Evolutionary conservation across 1,140 invertebrate species (phyloP).

Genomic region (Atta colombica): DNA sequence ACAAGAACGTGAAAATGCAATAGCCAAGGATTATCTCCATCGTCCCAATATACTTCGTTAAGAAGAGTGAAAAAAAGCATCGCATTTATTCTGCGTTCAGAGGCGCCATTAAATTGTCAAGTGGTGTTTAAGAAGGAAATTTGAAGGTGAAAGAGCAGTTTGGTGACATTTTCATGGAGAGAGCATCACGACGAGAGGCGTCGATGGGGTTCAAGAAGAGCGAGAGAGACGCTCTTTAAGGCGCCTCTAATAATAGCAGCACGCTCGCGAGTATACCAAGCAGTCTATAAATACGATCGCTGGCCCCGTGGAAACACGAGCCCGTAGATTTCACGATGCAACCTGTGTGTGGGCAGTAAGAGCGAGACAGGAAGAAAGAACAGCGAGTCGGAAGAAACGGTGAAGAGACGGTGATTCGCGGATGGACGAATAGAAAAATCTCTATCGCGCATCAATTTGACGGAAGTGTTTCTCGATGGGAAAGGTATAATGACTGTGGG

Average conservation of each 20-base stretch:
- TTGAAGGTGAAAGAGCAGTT: conserved; percentile 14
- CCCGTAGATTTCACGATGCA: conserved; percentile 77
- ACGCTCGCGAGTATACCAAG: conserved; percentile 76
- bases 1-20: neutral
- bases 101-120: neutral
- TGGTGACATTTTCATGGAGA: conserved; percentile 8
- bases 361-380: conserved; percentile 31
- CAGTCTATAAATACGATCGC: conserved; percentile 77
- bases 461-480: neutral
- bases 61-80: neutral
- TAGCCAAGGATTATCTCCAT: neutral
- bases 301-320: conserved; percentile 77
- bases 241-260: conserved; percentile 75
- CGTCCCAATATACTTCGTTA: neutral
- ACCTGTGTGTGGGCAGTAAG: conserved; percentile 64
- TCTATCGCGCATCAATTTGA: neutral
- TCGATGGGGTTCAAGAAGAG: conserved; percentile 58
- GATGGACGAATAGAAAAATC: neutral
- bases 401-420: conserved; percentile 11
- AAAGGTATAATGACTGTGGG: neutral
- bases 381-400: conserved; percentile 10
- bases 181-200: conserved; percentile 45
- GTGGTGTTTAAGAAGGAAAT: neutral
- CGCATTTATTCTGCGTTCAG: neutral
- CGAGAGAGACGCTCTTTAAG: conserved; percentile 72